Percentiles rank a stretch among this genome's conserved stretches.
These are phyloP conservation scores for Troglohyphantes excavatus DNA, from an alignment of 2,888 invertebrate genomes.

Conservation along the genomic window DNA sequence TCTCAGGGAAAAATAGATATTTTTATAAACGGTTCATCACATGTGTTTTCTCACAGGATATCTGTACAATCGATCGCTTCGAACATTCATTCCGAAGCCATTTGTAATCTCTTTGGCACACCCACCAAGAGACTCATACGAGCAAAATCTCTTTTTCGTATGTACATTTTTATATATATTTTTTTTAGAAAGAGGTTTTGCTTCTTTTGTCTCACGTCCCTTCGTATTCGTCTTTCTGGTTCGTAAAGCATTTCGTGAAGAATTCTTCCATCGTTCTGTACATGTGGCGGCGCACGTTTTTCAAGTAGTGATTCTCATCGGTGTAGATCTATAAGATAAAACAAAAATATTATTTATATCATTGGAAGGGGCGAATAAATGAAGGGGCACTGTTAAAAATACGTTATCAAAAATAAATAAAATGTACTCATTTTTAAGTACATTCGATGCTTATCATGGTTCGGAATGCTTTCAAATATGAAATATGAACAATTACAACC, in stretches of 20 bases:
- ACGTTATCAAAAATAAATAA: too few species aligned
- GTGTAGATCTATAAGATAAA: slow-evolving; percentile 89
- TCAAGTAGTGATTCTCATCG: slow-evolving; percentile 93
- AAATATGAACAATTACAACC: too few species aligned
- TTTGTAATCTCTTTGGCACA: neutral
- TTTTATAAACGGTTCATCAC: slow-evolving; percentile 52
- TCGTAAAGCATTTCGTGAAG: slow-evolving; percentile 90
- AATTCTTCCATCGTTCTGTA: slow-evolving; percentile 97
- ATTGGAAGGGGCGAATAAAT: too few species aligned
- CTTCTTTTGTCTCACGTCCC: slow-evolving; percentile 40
- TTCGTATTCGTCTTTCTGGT: slow-evolving; percentile 72
- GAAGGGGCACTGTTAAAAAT: too few species aligned
- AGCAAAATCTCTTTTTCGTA: neutral
- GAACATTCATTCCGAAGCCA: neutral
- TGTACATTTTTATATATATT: neutral
- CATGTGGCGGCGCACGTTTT: slow-evolving; percentile 92
- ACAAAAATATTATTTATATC: too few species aligned
- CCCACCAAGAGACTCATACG: neutral
- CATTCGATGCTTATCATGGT: too few species aligned
- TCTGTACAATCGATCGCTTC: slow-evolving; percentile 18
- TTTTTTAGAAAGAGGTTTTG: neutral
- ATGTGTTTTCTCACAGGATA: slow-evolving; percentile 33
- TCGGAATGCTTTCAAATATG: too few species aligned
- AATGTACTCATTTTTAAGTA: too few species aligned
- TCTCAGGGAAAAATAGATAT: slow-evolving; percentile 59